Conservation (phyloP, 2,888 invertebrate species). For the Plebejus melissa region DNA sequence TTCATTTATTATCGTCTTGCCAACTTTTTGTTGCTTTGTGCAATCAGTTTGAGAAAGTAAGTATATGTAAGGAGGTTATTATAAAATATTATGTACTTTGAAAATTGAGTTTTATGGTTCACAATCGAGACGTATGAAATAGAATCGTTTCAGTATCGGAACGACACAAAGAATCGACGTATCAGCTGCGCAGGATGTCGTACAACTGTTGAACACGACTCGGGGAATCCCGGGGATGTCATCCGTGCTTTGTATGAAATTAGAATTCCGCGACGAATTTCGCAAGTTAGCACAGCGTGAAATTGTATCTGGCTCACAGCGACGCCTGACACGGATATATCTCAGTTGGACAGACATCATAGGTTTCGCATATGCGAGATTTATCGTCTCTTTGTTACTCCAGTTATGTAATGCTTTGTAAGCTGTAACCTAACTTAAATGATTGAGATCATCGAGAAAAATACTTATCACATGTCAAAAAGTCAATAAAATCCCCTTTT, state of each 20-base stretch:
- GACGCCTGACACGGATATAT: slow-evolving; percentile 66
- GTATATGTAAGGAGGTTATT: neutral
- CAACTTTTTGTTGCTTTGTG: no score
- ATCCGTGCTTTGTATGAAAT: slow-evolving; percentile 61
- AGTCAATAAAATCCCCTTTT: neutral
- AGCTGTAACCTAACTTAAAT: neutral
- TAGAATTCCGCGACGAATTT: slow-evolving; percentile 68
- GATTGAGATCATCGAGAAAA: neutral
- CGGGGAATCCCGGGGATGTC: slow-evolving; percentile 35
- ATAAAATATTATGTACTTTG: slow-evolving; percentile 28
- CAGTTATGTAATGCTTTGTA: neutral
- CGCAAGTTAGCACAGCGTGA: slow-evolving; percentile 74
- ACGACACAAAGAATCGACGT: slow-evolving; percentile 1
- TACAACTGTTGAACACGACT: slow-evolving; percentile 46
- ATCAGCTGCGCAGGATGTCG: slow-evolving; percentile 33
- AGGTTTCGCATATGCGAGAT: slow-evolving; percentile 53
- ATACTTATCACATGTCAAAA: no score
- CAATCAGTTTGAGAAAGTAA: no score
- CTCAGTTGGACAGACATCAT: slow-evolving; percentile 66
- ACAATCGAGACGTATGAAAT: neutral
- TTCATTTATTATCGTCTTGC: neutral
- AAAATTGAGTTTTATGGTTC: neutral
- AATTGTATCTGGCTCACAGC: slow-evolving; percentile 71
- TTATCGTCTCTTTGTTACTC: neutral
- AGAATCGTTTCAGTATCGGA: neutral